Evolutionary conservation across 2,888 invertebrate species (phyloP), one percentile per base, ranked within the genome.

Genomic region (Macrosiphum euphorbiae): DNA sequence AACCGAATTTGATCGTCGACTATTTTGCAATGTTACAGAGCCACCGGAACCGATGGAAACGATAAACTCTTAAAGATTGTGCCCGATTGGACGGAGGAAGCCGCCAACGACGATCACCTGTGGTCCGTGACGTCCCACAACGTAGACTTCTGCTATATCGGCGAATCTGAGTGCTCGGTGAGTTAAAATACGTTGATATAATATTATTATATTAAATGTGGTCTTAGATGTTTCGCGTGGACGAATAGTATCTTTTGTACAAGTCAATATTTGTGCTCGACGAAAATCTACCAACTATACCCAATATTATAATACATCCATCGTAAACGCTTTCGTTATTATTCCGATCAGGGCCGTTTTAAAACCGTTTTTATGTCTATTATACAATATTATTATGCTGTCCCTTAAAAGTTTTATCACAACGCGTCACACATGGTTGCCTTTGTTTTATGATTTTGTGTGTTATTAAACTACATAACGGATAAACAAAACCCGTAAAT

Each of bases 51-150:
- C 26, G 93, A 94, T 86, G 93, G 93, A 86, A 94, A 94, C 24
- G 93, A 94, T 28, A 94, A 94, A 86, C 85, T 86, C 28, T 50
- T 94, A 41, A 94, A 94, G 58, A 94, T 94, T 95, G 98, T 98
- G 86, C 98, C 98, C 41, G 98, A 98, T 96, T 98, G 98, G 98
- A 97, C 97, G 94, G 98, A 98, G 95, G 96, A 96, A 94, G 98
- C 99, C n/a, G 96, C 98, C 95, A 98, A 98, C 96, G 98, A 98
- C 78, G 99, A 99, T 95, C 99, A 99, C 96, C 97, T 98, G 95
- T 99, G 99, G 99, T 97, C 98, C 95, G 98, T 98, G 94, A 98
- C 98, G 93, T 98, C 98, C 94, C 98, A 98, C 94, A 99, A 99
- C 91, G 98, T 98, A 50, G 99, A 99, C 96, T 98, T 98, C 96